phyloP scores from a whole-genome alignment of 2,113 vertebrate genomes.

The Glareola pratincola region DNA sequence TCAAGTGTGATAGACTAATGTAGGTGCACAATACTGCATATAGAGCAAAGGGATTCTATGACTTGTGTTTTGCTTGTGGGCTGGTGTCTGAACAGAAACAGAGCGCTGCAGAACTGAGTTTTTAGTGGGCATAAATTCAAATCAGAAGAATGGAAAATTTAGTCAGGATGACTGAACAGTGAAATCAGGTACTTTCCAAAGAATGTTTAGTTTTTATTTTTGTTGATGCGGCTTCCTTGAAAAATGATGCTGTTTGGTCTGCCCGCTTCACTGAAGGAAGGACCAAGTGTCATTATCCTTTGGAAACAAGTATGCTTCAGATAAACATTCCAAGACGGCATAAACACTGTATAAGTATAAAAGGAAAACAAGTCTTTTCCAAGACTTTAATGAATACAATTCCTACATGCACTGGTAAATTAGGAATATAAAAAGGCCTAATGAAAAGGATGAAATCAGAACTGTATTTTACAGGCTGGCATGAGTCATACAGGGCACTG shows the following conservation, averaged over 20 bases:
- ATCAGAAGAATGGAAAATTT: background rate
- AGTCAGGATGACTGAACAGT: background rate
- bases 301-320: background rate
- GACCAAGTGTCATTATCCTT: background rate
- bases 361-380: background rate
- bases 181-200: background rate
- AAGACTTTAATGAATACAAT: background rate
- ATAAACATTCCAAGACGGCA: background rate
- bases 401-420: background rate
- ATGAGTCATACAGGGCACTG: background rate
- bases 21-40: background rate
- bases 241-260: background rate
- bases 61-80: background rate
- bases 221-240: background rate
- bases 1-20: background rate
- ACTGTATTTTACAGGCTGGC: background rate
- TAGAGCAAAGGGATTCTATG: background rate
- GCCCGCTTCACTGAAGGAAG: background rate
- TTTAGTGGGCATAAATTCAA: background rate
- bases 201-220: background rate
- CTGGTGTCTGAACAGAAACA: background rate
- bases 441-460: background rate
- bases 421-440: background rate
- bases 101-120: background rate
- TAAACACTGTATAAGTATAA: constrained; percentile 3